Percentiles rank a stretch among this genome's conserved stretches.
Evolutionary conservation across 2,113 vertebrate species (phyloP).

Genomic region (Rhineura floridana): DNA sequence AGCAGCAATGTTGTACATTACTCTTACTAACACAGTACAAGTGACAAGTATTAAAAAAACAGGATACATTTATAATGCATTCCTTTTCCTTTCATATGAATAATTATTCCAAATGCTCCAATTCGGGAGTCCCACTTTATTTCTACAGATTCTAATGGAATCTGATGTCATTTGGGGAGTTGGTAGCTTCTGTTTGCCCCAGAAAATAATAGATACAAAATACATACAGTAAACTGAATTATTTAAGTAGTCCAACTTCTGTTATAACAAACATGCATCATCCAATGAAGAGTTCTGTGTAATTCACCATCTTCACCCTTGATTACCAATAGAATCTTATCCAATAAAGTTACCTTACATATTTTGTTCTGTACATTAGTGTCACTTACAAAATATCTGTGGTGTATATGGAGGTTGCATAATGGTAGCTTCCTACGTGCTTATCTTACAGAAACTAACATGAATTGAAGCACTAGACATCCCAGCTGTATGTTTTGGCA

Average conservation of each 20-base stretch:
- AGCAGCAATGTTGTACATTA: not conserved
- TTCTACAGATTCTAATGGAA: not conserved
- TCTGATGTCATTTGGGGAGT: constrained; percentile 25
- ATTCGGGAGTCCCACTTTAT: not conserved
- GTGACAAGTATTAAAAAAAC: not conserved
- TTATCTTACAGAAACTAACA: constrained; percentile 62
- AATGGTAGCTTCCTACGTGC: constrained; percentile 57
- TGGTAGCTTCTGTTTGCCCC: not conserved
- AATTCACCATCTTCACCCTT: not conserved
- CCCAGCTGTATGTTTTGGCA: constrained; percentile 85
- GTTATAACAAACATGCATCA: not conserved
- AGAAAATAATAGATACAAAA: not conserved
- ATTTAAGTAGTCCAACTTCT: not conserved
- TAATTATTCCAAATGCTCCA: not conserved
- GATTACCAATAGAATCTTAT: not conserved
- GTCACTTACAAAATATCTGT: constrained; percentile 40
- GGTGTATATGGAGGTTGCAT: constrained; percentile 44
- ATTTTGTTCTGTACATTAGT: constrained; percentile 11
- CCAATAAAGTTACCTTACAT: constrained; percentile 20
- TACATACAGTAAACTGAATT: not conserved
- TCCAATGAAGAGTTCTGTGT: not conserved
- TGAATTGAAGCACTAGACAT: constrained; percentile 70
- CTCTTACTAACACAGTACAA: accelerated
- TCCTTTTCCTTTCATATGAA: not conserved
- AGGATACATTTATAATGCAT: not conserved